A percentile compares a stretch with the other conserved stretches of the same genome.
phyloP scores from a whole-genome alignment of 2,797 vertebrate genomes.

The Lithobates sylvaticus region DNA sequence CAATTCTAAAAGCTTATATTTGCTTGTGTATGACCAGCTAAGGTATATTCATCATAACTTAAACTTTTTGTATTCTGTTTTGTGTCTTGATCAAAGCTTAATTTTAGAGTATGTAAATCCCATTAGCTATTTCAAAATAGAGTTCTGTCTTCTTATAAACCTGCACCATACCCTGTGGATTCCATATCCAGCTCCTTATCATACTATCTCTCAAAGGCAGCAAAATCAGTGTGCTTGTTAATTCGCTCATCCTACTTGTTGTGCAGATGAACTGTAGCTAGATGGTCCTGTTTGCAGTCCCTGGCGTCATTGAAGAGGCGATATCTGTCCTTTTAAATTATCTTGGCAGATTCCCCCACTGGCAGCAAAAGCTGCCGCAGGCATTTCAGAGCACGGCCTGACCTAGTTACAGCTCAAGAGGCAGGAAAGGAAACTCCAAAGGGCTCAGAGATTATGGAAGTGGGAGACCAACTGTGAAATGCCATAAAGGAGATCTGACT shows the following conservation, averaged over 20 bases:
- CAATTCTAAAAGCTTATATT: background rate
- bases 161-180: constrained; percentile 8
- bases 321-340: constrained; percentile 63
- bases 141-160: background rate
- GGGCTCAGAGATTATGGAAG: constrained; percentile 52
- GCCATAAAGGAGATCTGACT: constrained; percentile 32
- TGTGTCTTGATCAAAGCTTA: background rate
- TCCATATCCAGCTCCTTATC: constrained; percentile 21
- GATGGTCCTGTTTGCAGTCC: constrained; percentile 49
- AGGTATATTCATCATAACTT: background rate
- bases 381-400: constrained; percentile 52
- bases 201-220: constrained; percentile 22
- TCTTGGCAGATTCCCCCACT: constrained; percentile 62
- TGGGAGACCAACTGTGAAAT: constrained; percentile 51
- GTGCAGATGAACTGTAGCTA: constrained; percentile 50
- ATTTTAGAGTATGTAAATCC: background rate
- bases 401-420: constrained; percentile 60
- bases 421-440: constrained; percentile 52
- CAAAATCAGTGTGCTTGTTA: constrained; percentile 38
- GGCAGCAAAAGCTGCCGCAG: constrained; percentile 49
- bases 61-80: background rate
- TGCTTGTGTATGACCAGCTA: background rate
- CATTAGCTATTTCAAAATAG: background rate
- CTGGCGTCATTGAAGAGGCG: constrained; percentile 57
- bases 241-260: constrained; percentile 40